phyloP scores from a whole-genome alignment of 1,140 invertebrate genomes.

The Macrostomum lignano region DNA sequence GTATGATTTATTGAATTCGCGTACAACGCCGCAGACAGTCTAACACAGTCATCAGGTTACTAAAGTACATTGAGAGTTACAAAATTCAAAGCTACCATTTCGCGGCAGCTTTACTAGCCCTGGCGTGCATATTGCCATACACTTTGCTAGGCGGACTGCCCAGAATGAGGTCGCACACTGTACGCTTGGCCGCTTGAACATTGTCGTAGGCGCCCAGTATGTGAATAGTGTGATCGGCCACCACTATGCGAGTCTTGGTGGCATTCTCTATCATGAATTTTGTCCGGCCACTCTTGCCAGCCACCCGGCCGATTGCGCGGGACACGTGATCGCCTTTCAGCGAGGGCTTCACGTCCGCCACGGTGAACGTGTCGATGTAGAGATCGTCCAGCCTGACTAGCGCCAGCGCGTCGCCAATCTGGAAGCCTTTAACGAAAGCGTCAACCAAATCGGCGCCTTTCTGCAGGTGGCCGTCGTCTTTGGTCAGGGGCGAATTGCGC shows the following conservation, averaged over 20 bases:
- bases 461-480: constrained; percentile 61
- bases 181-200: constrained; percentile 65
- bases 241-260: constrained; percentile 84
- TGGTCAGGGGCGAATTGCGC: constrained; percentile 35
- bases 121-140: too few relatives aligned
- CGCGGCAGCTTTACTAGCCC: too few relatives aligned
- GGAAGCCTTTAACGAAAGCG: constrained; percentile 82
- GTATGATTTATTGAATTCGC: too few relatives aligned
- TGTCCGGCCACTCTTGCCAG: constrained; percentile 80
- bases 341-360: constrained; percentile 43
- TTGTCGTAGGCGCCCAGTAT: constrained; percentile 90
- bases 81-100: too few relatives aligned
- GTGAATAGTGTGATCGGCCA: constrained; percentile 83
- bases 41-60: too few relatives aligned
- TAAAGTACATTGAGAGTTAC: too few relatives aligned
- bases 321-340: constrained; percentile 52
- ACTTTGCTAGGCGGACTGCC: constrained; percentile 29
- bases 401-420: constrained; percentile 58
- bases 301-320: constrained; percentile 71
- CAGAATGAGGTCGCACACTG: constrained; percentile 86
- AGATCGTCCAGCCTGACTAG: constrained; percentile 75
- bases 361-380: constrained; percentile 82
- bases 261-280: constrained; percentile 97
- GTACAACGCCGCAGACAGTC: too few relatives aligned
- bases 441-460: constrained; percentile 91